Conservation (phyloP, 2,113 vertebrate species). For the Petaurus breviceps region DNA sequence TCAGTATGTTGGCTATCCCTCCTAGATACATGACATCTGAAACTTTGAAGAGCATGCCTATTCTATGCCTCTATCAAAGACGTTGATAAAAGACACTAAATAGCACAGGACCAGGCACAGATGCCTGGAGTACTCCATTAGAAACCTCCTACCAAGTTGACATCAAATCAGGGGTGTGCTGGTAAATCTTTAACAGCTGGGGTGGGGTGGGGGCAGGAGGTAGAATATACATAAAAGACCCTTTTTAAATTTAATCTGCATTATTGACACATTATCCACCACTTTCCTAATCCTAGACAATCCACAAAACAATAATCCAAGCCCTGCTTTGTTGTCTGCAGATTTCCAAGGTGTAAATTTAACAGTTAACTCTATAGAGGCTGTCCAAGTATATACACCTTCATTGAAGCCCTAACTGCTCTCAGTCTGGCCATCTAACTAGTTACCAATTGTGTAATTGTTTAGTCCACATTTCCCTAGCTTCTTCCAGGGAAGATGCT, state of each 20-base stretch:
- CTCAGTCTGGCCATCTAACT: neutral
- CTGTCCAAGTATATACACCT: neutral
- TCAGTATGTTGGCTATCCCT: neutral
- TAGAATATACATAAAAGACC: neutral
- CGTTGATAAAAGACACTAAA: neutral
- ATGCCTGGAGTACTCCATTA: neutral
- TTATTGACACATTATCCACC: neutral
- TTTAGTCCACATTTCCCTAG: neutral
- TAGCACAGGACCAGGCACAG: neutral
- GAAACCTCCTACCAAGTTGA: neutral
- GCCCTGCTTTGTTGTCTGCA: neutral
- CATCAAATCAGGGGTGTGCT: neutral
- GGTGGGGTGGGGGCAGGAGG: too few relatives aligned
- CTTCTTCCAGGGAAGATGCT: neutral
- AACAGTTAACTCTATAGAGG: neutral
- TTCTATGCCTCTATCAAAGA: neutral
- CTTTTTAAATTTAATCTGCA: neutral
- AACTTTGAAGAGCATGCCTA: neutral
- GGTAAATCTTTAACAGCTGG: neutral
- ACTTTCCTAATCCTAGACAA: neutral
- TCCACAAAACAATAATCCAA: neutral
- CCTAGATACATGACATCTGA: neutral
- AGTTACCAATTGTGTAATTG: neutral
- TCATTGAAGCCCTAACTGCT: neutral
- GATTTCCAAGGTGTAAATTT: neutral